These are phyloP conservation scores for Acyrthosiphon pisum DNA, from an alignment of 1,140 invertebrate species.

Conservation along the genomic window DNA sequence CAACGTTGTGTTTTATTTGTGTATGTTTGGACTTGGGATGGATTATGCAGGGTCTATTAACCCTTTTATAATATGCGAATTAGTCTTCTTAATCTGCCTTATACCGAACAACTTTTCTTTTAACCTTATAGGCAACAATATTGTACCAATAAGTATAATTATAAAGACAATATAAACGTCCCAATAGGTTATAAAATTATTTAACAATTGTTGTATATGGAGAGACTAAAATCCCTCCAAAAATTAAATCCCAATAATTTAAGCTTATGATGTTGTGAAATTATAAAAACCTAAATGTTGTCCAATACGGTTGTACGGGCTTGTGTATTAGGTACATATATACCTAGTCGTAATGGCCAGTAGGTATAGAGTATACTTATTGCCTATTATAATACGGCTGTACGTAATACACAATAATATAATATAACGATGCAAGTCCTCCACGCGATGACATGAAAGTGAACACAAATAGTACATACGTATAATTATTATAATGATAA, in stretches of 20 bases:
- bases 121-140: neutral
- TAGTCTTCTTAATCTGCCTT: neutral
- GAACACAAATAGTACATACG: neutral
- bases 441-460: neutral
- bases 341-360: too few relatives aligned
- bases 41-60: neutral
- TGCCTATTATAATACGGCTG: too few relatives aligned
- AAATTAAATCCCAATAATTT: neutral
- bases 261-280: neutral
- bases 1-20: neutral
- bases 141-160: too few relatives aligned
- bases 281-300: neutral
- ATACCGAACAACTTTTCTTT: neutral
- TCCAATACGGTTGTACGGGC: accelerated
- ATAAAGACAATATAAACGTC: neutral
- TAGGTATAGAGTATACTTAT: too few relatives aligned
- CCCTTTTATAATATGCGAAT: neutral
- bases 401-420: neutral
- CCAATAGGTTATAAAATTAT: neutral
- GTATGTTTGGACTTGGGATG: neutral
- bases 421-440: neutral
- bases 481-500: neutral
- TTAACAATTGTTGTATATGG: neutral
- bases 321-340: neutral
- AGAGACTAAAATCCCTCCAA: neutral